Base-by-base conservation (phyloP, 2,113 vertebrate species). In the Cottus gobio region DNA sequence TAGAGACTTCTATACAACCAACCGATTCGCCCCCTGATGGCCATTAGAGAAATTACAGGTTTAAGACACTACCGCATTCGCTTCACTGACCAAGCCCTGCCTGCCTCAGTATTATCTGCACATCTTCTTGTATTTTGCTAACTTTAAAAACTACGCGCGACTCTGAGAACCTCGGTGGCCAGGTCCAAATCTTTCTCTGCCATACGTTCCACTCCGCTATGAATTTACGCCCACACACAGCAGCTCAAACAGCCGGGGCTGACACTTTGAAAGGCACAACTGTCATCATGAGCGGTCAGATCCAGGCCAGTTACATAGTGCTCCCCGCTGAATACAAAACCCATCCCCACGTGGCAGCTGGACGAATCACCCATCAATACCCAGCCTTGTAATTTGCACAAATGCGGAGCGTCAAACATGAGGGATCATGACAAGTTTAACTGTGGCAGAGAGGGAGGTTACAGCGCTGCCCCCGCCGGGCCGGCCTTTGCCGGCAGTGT, bases 281-380 rank as follows among this genome's bases (percentile, higher is more conserved):
- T 88, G 77, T 60, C 82, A 77, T 48, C 48, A 26, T 61, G 79
- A 82, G 68, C 71, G 39, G 86, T 83, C 81, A 75, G 71, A 84
- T 83, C 8, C 50, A 68, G 66, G 26, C 46, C 50, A 57, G 70
- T 71, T 73, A 85, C 85, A 71, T 36, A 70, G 58, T 6, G 65
- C 71, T 81, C 85, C 81, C 80, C 15, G 2, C 46, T 73, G 85
- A 86, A 82, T 85, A 84, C 63, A 81, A 87, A 92, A 89, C 80
- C 72, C 83, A 79, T 87, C 75, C 84, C 79, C 58, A 24, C 61
- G 73, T 67, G 80, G 82, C 73, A 85, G 81, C 66, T 83, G 89
- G 85, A 91, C 88, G 90, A 91, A 91, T 92, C 73, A 82, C 82
- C 82, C 79, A 85, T 85, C 89, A 84, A 89, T 86, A 91, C 67